These are phyloP conservation scores for Pristiophorus japonicus DNA, from an alignment of 2,113 vertebrate species.

Conservation along the genomic window DNA sequence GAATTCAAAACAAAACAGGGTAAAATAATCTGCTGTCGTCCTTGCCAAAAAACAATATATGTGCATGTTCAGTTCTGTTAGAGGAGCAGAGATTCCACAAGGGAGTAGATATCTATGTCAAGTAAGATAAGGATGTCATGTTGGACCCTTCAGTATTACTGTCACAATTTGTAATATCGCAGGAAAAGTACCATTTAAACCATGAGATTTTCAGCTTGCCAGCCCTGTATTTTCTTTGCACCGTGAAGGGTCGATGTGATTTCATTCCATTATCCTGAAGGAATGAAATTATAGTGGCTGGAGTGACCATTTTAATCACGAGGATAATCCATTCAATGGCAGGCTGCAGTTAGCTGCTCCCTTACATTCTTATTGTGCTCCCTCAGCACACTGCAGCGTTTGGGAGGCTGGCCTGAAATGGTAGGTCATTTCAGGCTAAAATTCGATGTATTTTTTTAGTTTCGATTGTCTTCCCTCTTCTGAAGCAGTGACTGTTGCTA, in stretches of 20 bases:
- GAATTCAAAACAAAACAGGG: background rate
- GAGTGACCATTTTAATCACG: background rate
- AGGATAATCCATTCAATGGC: slow-evolving; percentile 22
- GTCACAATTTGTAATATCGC: background rate
- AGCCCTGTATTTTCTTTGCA: background rate
- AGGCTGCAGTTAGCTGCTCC: background rate
- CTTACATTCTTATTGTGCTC: background rate
- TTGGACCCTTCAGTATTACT: background rate
- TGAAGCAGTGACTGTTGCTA: too few species aligned
- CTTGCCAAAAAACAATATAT: background rate
- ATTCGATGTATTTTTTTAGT: background rate
- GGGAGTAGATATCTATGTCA: slow-evolving; percentile 30
- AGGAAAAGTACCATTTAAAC: slow-evolving; percentile 11
- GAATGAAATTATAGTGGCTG: slow-evolving; percentile 12
- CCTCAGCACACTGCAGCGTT: background rate
- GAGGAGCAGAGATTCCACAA: slow-evolving; percentile 24
- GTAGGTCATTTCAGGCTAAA: background rate
- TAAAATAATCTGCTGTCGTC: background rate
- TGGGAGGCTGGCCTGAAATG: background rate
- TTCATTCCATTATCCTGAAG: background rate
- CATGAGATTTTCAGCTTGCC: background rate
- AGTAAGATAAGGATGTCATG: slow-evolving; percentile 10
- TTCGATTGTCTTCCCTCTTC: background rate
- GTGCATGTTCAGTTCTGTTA: background rate
- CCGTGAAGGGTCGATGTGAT: background rate